Evolutionary conservation across 2,888 invertebrate species (phyloP), one percentile per base, ranked within the genome.

Genomic region (Apamea anceps): DNA sequence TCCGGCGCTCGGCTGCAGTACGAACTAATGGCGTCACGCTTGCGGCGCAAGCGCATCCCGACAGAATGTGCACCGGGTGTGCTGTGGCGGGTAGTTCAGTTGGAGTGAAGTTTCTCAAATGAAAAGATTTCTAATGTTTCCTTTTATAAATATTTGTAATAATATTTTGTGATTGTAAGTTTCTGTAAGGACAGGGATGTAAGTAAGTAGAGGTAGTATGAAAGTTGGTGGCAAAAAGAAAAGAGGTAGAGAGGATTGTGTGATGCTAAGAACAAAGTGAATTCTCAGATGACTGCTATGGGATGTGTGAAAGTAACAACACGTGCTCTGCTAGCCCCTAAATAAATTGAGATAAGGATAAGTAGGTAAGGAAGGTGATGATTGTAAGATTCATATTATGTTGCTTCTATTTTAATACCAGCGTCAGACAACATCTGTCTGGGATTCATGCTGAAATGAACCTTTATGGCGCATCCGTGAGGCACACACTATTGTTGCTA

Each of bases 1-100:
- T 42, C 54, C 48, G 72, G 80, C 73, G 63, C 28, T 75, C 57
- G 66, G 74, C 65, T 73, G 77, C 67, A 81, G 70, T 79, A 77
- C 66, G 32, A 70, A 60, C 68, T 83, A 88, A 88, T 79, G 28
- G 81, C n/a, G 81, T 79, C 73, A 81, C 73, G 79, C 79, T 72
- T 15, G n/a, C 32, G 81, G 79, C 79, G 81, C 63, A 57, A 13
- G 62, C 13, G 73, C 45, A 72, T 79, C 62, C 62, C 4, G 54
- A n/a, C 51, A 73, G 72, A 63, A 65, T 37, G 37, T 81, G 72
- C 79, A 81, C 62, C 62, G 62, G 51, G 62, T 62, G 72, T 54
- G 3, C 37, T 42, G 10, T n/a, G 54, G 25, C 71, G 25, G 32
- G 25, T 28, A 25, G 6, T 75, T 28, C 42, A 78, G 32, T 2